These are phyloP conservation scores for Acrossocheilus wenchowensis DNA, from an alignment of 2,797 vertebrate genomes.

Conservation along the genomic window DNA sequence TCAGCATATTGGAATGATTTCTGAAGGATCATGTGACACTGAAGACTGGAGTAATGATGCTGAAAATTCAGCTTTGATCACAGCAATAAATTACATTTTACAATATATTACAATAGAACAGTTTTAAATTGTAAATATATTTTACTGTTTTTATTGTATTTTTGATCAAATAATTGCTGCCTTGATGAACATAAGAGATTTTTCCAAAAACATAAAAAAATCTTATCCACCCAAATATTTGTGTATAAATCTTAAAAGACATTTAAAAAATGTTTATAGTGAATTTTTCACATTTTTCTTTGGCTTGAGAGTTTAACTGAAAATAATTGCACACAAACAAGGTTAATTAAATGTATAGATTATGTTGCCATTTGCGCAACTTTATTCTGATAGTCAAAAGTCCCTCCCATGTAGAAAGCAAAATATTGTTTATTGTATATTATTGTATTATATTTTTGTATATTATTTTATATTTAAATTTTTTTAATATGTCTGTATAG, in stretches of 20 bases:
- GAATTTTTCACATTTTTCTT: no score
- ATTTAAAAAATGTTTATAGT: not conserved
- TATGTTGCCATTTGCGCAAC: no score
- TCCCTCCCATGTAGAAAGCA: not conserved
- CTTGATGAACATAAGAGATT: not conserved
- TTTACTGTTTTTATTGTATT: not conserved
- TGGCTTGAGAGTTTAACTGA: no score
- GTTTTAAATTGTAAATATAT: not conserved
- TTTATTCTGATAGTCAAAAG: no score
- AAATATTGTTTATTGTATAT: not conserved
- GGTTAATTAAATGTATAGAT: not conserved
- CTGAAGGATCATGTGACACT: not conserved
- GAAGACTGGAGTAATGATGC: not conserved
- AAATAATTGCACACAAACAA: not conserved
- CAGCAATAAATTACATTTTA: not conserved
- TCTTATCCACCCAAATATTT: not conserved
- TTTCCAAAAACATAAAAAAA: not conserved
- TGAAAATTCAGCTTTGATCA: not conserved
- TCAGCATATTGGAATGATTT: not conserved
- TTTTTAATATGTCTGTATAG: not conserved
- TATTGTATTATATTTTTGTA: no score
- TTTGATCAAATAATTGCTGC: not conserved
- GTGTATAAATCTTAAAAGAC: not conserved
- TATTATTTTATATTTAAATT: not conserved
- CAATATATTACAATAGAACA: not conserved